These are phyloP conservation scores for Lepilemur septentrionalis DNA, from an alignment of 2,797 vertebrate genomes.

Conservation along the genomic window DNA sequence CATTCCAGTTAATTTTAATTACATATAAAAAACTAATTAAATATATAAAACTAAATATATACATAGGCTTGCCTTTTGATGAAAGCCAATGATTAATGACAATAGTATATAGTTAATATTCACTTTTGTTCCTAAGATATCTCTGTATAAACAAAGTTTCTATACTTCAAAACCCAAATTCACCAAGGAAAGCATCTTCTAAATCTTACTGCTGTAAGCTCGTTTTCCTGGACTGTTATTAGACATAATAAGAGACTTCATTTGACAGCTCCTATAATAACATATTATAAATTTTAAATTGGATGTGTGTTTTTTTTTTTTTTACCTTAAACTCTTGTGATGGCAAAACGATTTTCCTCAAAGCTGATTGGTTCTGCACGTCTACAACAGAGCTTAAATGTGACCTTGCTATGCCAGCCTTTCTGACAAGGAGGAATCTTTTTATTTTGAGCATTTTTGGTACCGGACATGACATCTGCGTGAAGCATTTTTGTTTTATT, in stretches of 20 bases:
- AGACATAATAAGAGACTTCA: slow-evolving; percentile 79
- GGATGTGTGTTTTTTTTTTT: slow-evolving; percentile 36
- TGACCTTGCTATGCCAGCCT: slow-evolving; percentile 60
- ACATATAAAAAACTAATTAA: slow-evolving; percentile 41
- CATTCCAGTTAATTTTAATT: slow-evolving; percentile 39
- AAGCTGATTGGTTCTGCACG: slow-evolving; percentile 72
- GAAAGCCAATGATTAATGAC: slow-evolving; percentile 27
- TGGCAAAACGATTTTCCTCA: slow-evolving; percentile 70
- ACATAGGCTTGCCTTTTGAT: slow-evolving; percentile 15
- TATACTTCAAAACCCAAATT: slow-evolving; percentile 59
- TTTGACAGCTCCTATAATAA: slow-evolving; percentile 77
- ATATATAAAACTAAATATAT: background rate
- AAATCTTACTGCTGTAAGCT: slow-evolving; percentile 75
- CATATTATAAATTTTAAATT: slow-evolving; percentile 67
- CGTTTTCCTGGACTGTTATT: slow-evolving; percentile 76
- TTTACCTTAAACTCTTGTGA: slow-evolving; percentile 68
- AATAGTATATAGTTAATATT: slow-evolving; percentile 38
- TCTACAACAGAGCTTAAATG: slow-evolving; percentile 76
- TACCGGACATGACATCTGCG: slow-evolving; percentile 52
- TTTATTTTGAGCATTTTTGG: slow-evolving; percentile 71
- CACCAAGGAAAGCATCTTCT: slow-evolving; percentile 58
- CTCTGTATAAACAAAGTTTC: slow-evolving; percentile 58
- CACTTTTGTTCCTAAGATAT: slow-evolving; percentile 60
- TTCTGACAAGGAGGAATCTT: slow-evolving; percentile 68
- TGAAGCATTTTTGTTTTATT: slow-evolving; percentile 69